A percentile compares a stretch with the other conserved stretches of the same genome.
Conservation (phyloP, 2,797 vertebrate species). For the Hoplostethus mediterraneus region DNA sequence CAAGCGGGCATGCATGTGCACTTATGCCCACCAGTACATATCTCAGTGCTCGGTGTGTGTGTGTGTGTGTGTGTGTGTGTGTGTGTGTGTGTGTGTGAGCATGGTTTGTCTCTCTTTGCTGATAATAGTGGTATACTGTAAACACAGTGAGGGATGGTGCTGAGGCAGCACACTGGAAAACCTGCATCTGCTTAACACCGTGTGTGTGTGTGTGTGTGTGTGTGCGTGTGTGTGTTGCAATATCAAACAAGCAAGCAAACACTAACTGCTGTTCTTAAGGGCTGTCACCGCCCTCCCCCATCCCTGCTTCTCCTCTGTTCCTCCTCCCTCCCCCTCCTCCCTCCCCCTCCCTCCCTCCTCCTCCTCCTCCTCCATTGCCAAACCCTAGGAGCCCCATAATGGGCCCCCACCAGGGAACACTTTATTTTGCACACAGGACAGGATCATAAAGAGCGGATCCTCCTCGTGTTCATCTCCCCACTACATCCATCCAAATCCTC, state of each 20-base stretch:
- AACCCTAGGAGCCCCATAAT: slow-evolving; percentile 33
- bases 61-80: slow-evolving; percentile 16
- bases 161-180: slow-evolving; percentile 13
- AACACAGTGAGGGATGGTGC: slow-evolving; percentile 3
- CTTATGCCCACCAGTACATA: neutral
- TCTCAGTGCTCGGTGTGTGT: neutral
- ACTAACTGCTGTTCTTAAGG: slow-evolving; percentile 17
- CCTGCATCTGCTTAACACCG: slow-evolving; percentile 3
- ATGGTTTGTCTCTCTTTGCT: neutral
- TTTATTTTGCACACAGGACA: slow-evolving; percentile 47
- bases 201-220: neutral
- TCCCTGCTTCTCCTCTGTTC: neutral
- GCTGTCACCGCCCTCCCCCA: neutral
- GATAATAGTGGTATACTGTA: neutral
- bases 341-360: neutral
- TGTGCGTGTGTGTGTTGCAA: neutral
- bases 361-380: neutral
- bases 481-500: slow-evolving; percentile 28
- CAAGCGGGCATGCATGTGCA: neutral
- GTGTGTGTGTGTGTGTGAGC: slow-evolving; percentile 6
- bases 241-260: slow-evolving; percentile 9
- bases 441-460: slow-evolving; percentile 30
- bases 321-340: neutral
- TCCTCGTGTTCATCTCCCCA: slow-evolving; percentile 36
- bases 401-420: slow-evolving; percentile 58